Conservation (phyloP, 64 coral and sea anemone species). For the Pocillopora verrucosa region DNA sequence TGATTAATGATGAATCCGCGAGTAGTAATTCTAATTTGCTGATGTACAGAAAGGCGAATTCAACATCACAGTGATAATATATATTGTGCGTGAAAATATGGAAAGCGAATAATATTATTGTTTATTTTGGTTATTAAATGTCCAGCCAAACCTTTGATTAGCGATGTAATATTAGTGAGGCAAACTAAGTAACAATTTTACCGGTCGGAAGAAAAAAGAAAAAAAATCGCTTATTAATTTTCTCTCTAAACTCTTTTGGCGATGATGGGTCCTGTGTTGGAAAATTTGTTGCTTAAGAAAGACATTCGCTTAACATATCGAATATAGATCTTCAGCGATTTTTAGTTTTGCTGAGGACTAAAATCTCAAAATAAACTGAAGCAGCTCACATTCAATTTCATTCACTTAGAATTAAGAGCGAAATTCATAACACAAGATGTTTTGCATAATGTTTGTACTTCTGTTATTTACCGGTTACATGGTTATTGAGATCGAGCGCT, state of each 20-base stretch:
- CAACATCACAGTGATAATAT: neutral
- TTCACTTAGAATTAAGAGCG: neutral
- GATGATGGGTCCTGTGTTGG: neutral
- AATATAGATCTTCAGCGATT: too few species aligned
- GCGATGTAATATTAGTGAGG: too few species aligned
- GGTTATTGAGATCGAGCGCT: neutral
- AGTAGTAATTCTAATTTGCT: conserved; percentile 14
- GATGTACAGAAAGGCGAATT: too few species aligned
- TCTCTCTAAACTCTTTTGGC: neutral
- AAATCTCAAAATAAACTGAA: too few species aligned
- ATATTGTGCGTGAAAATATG: neutral
- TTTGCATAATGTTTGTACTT: neutral
- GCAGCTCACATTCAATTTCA: neutral
- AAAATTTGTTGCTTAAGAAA: neutral
- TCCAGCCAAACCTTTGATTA: neutral
- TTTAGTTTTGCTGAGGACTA: too few species aligned
- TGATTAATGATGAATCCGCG: conserved; percentile 4
- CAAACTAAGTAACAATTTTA: neutral
- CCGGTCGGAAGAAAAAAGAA: neutral
- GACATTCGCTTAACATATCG: neutral
- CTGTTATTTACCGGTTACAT: neutral
- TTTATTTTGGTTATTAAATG: neutral
- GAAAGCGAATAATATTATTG: neutral
- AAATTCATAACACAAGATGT: neutral
- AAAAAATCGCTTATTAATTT: neutral